Conservation (phyloP, 2,888 invertebrate genomes). For the Ramazzottius varieornatus region DNA sequence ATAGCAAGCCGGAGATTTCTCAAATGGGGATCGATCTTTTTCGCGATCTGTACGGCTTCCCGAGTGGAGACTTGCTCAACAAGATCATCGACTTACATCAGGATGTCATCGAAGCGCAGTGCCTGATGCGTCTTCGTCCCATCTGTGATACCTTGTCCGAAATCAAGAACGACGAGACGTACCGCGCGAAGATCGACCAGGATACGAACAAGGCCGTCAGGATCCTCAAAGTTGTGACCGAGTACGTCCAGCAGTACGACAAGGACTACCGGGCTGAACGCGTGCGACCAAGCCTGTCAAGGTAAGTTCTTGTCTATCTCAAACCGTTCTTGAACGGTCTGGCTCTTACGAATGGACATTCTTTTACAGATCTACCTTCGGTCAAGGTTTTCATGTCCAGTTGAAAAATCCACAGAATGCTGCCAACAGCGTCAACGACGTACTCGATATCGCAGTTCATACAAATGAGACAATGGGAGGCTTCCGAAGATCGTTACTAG, state of each 20-base stretch:
- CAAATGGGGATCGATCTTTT: constrained; percentile 65
- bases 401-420: background rate
- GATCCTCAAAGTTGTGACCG: constrained; percentile 70
- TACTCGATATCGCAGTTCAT: constrained; percentile 70
- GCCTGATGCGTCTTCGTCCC: constrained; percentile 59
- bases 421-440: constrained; percentile 33
- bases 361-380: background rate
- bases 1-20: constrained; percentile 71
- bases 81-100: constrained; percentile 54
- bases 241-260: constrained; percentile 84
- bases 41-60: constrained; percentile 72
- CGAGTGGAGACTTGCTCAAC: constrained; percentile 56
- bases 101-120: constrained; percentile 65
- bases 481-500: constrained; percentile 35
- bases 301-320: no score
- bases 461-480: constrained; percentile 74
- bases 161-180: constrained; percentile 30
- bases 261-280: constrained; percentile 43
- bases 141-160: constrained; percentile 54
- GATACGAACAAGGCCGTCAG: constrained; percentile 29
- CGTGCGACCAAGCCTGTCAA: constrained; percentile 56
- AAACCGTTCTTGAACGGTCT: no score
- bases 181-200: constrained; percentile 11
- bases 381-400: background rate
- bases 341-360: no score